Conservation (phyloP, 2,797 vertebrate species). For the Psittacula derbiana region DNA sequence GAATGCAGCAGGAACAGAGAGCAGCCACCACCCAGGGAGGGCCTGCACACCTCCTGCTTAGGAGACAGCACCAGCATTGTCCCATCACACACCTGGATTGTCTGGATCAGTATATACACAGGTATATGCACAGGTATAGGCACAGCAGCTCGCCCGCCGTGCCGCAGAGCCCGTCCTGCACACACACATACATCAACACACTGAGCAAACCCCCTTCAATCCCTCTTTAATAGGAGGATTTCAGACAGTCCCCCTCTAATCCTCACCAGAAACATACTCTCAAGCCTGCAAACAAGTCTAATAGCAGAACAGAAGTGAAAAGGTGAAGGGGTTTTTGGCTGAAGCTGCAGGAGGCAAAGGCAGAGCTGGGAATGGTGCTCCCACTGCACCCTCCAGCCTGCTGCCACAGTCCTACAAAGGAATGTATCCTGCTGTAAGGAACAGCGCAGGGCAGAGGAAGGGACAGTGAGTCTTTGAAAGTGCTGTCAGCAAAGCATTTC, state of each 20-base stretch:
- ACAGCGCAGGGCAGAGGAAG: neutral
- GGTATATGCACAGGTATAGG: neutral
- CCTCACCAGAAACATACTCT: neutral
- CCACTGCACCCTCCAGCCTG: neutral
- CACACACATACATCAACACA: neutral
- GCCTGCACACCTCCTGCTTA: neutral
- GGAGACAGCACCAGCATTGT: neutral
- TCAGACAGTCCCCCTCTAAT: neutral
- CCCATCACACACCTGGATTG: fast-evolving
- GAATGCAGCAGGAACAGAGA: neutral
- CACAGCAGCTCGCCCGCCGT: neutral
- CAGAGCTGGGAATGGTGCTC: neutral
- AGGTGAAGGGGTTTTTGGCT: neutral
- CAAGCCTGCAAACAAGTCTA: neutral
- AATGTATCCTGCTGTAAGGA: neutral
- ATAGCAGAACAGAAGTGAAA: neutral
- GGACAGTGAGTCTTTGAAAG: neutral
- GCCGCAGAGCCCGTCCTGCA: neutral
- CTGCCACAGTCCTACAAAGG: neutral
- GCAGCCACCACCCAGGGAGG: neutral
- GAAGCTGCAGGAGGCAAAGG: neutral
- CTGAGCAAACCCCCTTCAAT: neutral
- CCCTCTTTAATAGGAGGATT: neutral
- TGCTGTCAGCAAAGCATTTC: neutral
- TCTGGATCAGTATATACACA: fast-evolving